Percentiles rank a stretch among this genome's conserved stretches.
phyloP scores from a whole-genome alignment of 2,113 vertebrate genomes.

The Poicephalus gulielmi region DNA sequence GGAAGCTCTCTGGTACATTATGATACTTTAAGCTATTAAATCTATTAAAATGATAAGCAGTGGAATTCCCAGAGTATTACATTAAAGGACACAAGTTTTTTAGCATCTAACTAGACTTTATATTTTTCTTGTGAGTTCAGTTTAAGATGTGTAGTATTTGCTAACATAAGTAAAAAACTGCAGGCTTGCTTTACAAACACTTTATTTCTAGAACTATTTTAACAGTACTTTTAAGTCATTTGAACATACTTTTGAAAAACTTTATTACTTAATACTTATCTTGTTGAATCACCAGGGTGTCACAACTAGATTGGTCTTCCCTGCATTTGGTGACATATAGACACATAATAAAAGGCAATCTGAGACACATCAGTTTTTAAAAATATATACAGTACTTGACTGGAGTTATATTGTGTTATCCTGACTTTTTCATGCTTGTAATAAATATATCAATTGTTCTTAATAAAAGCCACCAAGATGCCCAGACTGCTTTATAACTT shows the following conservation, averaged over 20 bases:
- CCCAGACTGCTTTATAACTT: neutral
- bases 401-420: neutral
- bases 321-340: neutral
- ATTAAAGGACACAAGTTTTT: neutral
- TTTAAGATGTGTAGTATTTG: neutral
- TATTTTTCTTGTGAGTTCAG: neutral
- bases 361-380: neutral
- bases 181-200: neutral
- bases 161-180: neutral
- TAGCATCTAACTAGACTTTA: neutral
- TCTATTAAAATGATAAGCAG: neutral
- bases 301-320: neutral
- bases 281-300: neutral
- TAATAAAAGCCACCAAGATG: neutral
- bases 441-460: neutral
- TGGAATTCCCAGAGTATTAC: neutral
- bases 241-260: neutral
- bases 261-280: neutral
- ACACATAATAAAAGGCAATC: neutral
- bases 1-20: neutral
- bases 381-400: neutral
- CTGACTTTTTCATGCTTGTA: neutral
- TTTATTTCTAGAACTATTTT: neutral
- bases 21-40: neutral
- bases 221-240: neutral